Percentiles rank a stretch among this genome's conserved stretches.
Conservation (phyloP, 2,113 vertebrate species). For the Eptesicus fuscus region DNA sequence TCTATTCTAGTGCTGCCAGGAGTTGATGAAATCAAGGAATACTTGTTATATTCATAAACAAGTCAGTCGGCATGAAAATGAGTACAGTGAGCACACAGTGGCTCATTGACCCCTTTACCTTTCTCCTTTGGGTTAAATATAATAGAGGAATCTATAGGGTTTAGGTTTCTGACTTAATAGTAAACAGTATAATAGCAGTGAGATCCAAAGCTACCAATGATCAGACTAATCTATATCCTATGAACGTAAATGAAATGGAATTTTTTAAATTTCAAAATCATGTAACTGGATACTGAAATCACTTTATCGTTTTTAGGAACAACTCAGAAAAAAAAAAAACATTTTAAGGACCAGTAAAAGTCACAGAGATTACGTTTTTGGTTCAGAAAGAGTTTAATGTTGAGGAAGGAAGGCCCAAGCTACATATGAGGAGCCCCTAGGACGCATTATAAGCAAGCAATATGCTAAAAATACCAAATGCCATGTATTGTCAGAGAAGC, state of each 20-base stretch:
- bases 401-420: neutral
- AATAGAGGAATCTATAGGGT: neutral
- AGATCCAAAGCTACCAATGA: neutral
- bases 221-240: neutral
- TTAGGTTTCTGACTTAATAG: neutral
- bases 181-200: neutral
- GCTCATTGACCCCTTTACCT: neutral
- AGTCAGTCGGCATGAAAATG: slow-evolving; percentile 35
- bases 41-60: slow-evolving; percentile 36
- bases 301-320: neutral
- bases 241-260: neutral
- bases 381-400: neutral
- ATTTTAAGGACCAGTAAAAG: neutral
- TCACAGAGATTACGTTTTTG: neutral
- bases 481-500: neutral
- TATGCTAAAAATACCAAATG: neutral
- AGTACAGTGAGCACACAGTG: slow-evolving; percentile 13
- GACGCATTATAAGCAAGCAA: neutral
- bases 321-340: neutral
- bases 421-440: neutral
- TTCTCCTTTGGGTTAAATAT: slow-evolving; percentile 13
- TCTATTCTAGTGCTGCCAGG: neutral
- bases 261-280: neutral
- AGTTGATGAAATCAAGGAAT: slow-evolving; percentile 26
- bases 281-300: neutral